Evolutionary conservation across 2,113 vertebrate species (phyloP), one percentile per base, ranked within the genome.

Genomic region (Sardina pilchardus): DNA sequence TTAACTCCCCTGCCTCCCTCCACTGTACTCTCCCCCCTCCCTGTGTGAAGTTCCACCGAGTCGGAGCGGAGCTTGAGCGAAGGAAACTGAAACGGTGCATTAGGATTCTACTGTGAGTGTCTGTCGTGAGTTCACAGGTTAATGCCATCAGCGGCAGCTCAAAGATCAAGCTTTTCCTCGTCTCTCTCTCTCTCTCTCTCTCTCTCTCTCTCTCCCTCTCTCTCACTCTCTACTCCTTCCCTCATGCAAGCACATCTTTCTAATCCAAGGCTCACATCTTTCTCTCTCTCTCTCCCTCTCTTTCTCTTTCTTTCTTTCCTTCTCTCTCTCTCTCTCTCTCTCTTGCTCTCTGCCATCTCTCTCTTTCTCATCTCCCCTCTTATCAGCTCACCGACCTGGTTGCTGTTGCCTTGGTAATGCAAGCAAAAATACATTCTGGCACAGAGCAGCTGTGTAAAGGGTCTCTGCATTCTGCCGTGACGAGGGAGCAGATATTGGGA

Each of bases 391-490:
- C 21, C 53, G 53, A 56, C 59, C 59, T 63, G 59, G 59, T 63
- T 63, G 59, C 88, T 83, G 88, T 86, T 88, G 85, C 87, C 87
- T 39, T 86, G 87, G 88, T 86, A 89, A 89, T 89, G 78, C 85
- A 81, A 82, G 81, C 84, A n/a, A 85, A 87, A 88, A 89, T 81
- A 81, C 71, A 83, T 81, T 81, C 36, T 53, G 83, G 63, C 81
- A 42, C 39, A 7, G 81, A 86, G n/a, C 19, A 84, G 45, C 59
- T 50, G 82, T 30, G 34, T 83, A 50, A 67, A 53, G 19, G 53
- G 56, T 34, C 24, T 84, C 47, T 84, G 44, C 39, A 4, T 42
- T 42, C 7, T n/a, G 43, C 50, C 50, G 30, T 84, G 21, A 26
- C n/a, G 24, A n/a, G 24, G 59, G 24, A 63, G 24, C 59, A 21